Percentiles rank a stretch among this genome's conserved stretches.
Evolutionary conservation across 2,797 vertebrate species (phyloP).

Genomic region (Tolypeutes matacus): DNA sequence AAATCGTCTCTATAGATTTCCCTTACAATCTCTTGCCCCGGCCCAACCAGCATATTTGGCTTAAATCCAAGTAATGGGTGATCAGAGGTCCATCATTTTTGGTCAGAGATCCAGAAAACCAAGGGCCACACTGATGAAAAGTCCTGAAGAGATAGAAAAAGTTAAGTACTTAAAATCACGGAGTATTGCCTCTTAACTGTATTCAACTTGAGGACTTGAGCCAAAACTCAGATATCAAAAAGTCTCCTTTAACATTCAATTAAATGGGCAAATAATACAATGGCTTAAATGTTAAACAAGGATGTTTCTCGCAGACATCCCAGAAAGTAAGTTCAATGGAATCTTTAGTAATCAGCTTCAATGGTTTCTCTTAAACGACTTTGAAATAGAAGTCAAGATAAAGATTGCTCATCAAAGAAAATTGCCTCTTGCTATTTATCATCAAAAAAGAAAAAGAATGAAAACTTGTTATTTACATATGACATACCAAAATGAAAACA

Average conservation of each 20-base stretch:
- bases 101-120: neutral
- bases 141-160: neutral
- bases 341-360: conserved; percentile 29
- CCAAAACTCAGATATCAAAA: neutral
- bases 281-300: neutral
- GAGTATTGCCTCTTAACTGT: neutral
- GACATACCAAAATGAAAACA: conserved; percentile 21
- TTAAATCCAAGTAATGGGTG: neutral
- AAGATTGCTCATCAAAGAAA: neutral
- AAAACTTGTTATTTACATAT: conserved; percentile 22
- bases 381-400: conserved; percentile 47
- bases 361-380: conserved; percentile 8
- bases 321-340: conserved; percentile 1
- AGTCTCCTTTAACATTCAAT: neutral
- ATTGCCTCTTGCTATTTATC: neutral
- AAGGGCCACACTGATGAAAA: neutral
- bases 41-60: neutral
- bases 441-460: conserved; percentile 32
- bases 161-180: neutral
- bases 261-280: neutral
- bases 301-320: neutral
- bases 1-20: neutral
- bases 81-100: too few relatives aligned
- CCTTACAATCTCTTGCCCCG: neutral
- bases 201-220: neutral